Conservation (phyloP, 2,113 vertebrate genomes). For the Equus quagga region DNA sequence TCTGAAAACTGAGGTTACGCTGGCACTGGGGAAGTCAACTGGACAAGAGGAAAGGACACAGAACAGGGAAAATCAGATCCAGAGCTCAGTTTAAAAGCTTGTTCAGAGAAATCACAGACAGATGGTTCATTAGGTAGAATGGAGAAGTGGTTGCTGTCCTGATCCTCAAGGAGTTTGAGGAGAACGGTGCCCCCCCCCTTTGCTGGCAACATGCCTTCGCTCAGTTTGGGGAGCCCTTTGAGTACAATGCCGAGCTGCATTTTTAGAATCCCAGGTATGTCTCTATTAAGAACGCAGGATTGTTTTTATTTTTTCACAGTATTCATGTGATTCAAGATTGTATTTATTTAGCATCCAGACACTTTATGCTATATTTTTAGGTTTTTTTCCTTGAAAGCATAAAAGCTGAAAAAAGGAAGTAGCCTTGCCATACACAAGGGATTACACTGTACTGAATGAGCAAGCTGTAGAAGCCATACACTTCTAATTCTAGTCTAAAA, state of each 20-base stretch:
- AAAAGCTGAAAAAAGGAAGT: background rate
- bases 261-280: background rate
- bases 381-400: background rate
- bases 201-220: background rate
- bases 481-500: background rate
- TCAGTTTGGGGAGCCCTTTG: too few species aligned
- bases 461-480: background rate
- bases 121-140: background rate
- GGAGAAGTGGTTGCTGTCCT: background rate
- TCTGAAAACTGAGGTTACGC: rapidly evolving
- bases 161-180: background rate
- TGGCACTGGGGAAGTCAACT: background rate
- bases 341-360: slow-evolving; percentile 21
- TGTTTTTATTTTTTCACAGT: background rate
- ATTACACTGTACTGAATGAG: background rate
- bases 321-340: background rate
- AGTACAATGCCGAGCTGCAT: background rate
- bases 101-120: background rate
- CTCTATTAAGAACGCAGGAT: background rate
- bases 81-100: background rate
- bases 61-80: slow-evolving; percentile 3
- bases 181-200: rapidly evolving
- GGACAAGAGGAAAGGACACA: background rate
- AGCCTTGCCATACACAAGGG: background rate
- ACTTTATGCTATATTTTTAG: background rate